phyloP scores from a whole-genome alignment of 2,888 invertebrate species.

The Temnothorax ravouxi region DNA sequence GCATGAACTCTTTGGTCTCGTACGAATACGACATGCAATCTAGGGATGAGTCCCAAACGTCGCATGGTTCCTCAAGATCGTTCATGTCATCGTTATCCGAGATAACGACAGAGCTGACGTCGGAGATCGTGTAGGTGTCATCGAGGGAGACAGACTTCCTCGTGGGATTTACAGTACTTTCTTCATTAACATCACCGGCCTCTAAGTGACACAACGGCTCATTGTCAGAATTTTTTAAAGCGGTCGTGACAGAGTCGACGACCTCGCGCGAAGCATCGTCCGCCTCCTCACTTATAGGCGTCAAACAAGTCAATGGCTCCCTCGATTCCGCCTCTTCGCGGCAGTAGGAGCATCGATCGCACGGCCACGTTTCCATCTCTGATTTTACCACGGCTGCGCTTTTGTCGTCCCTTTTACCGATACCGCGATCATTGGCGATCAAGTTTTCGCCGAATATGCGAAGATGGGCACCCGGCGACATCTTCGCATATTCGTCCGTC shows the following conservation, averaged over 20 bases:
- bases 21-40: slow-evolving; percentile 74
- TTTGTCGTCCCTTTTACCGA: background rate
- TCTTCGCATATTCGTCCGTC: background rate
- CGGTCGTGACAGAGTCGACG: background rate
- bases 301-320: slow-evolving; percentile 8
- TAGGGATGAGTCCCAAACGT: slow-evolving; percentile 12
- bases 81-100: slow-evolving; percentile 30
- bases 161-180: background rate
- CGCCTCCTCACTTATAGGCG: slow-evolving; percentile 44
- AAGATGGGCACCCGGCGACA: background rate
- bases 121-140: slow-evolving; percentile 49
- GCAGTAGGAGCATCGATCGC: slow-evolving; percentile 17
- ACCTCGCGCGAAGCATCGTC: slow-evolving; percentile 11
- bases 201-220: background rate
- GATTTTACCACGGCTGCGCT: background rate
- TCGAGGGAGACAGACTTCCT: slow-evolving; percentile 6
- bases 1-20: slow-evolving; percentile 80
- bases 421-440: background rate
- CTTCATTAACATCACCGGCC: background rate
- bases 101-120: slow-evolving; percentile 19
- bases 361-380: slow-evolving; percentile 13
- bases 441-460: background rate
- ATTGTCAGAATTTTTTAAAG: background rate
- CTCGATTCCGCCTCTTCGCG: slow-evolving; percentile 13
- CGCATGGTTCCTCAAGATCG: background rate